Conservation (phyloP, 2,797 vertebrate genomes). For the Eulemur rubriventer region DNA sequence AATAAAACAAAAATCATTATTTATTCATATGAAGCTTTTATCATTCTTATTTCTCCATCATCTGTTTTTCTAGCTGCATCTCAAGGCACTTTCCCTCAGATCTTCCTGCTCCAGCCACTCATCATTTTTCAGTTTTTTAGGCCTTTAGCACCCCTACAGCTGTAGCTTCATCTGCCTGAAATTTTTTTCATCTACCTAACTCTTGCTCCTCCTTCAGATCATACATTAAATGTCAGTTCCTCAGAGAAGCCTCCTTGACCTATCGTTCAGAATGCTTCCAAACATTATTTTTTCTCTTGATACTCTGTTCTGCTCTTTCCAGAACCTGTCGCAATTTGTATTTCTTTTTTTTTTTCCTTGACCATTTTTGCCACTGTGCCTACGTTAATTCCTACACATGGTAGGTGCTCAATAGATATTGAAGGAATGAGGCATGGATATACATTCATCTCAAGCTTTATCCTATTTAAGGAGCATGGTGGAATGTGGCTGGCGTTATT, state of each 20-base stretch:
- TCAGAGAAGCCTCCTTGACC: background rate
- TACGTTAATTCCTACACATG: background rate
- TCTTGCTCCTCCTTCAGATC: background rate
- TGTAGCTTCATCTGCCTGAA: background rate
- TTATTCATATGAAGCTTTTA: background rate
- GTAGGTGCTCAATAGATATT: background rate
- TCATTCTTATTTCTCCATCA: background rate
- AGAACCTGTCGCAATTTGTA: background rate
- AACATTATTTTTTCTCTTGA: background rate
- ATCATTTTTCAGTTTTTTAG: background rate
- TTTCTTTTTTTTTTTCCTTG: background rate
- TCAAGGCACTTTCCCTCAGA: background rate
- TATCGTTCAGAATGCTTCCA: background rate
- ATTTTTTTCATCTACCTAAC: background rate
- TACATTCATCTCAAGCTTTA: background rate
- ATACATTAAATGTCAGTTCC: background rate
- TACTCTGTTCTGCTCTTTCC: background rate
- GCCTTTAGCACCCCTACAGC: background rate
- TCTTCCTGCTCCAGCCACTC: background rate
- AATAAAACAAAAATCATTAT: background rate
- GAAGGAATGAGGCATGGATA: background rate
- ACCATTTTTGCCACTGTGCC: background rate
- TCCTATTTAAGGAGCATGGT: background rate
- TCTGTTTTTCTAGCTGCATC: background rate
- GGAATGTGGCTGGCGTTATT: background rate